These are phyloP conservation scores for Calycopis cecrops DNA, from an alignment of 1,140 invertebrate genomes.

Conservation along the genomic window DNA sequence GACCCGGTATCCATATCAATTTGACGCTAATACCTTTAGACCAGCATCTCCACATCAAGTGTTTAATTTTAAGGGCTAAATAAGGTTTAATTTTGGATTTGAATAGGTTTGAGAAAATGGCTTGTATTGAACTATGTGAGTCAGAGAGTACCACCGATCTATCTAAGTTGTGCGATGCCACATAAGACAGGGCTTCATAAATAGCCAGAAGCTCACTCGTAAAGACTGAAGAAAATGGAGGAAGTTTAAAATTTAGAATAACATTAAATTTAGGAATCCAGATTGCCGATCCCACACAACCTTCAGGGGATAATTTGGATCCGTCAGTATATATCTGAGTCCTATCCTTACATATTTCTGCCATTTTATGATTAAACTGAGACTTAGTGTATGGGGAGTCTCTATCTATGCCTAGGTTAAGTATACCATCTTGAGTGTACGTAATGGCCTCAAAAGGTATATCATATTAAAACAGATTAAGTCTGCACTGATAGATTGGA, in stretches of 20 bases:
- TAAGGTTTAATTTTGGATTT: neutral
- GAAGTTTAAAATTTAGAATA: neutral
- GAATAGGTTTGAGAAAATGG: neutral
- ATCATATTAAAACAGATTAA: neutral
- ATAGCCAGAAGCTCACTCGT: neutral
- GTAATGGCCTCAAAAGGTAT: neutral
- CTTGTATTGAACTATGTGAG: neutral
- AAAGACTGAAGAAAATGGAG: neutral
- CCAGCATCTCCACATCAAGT: too few relatives aligned
- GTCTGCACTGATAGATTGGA: neutral
- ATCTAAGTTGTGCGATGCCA: neutral
- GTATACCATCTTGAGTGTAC: neutral
- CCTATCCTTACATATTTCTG: neutral
- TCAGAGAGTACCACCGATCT: neutral
- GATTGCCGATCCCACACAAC: neutral
- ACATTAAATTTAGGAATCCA: conserved; percentile 1
- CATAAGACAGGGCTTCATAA: neutral
- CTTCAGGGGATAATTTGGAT: neutral
- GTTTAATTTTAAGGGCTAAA: too few relatives aligned
- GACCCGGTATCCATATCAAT: too few relatives aligned
- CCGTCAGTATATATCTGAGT: neutral
- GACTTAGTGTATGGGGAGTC: neutral
- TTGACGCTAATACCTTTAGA: too few relatives aligned
- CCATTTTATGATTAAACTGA: neutral
- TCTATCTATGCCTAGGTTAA: neutral